Percentiles rank a stretch among this genome's conserved stretches.
Conservation (phyloP, 2,113 vertebrate species). For the Zootoca vivipara region DNA sequence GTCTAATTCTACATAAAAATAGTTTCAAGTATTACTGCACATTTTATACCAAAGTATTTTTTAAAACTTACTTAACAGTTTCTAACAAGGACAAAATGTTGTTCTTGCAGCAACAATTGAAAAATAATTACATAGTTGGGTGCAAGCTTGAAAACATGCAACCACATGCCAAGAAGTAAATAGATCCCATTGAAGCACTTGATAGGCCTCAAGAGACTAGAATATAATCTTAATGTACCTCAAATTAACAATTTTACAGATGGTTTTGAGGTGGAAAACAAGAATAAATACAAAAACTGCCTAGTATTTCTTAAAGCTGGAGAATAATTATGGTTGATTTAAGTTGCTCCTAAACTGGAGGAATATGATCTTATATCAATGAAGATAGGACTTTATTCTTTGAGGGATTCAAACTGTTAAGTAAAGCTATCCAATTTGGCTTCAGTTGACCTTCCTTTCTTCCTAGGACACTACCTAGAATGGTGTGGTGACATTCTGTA, state of each 20-base stretch:
- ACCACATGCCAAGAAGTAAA: constrained; percentile 51
- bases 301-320: too few relatives aligned
- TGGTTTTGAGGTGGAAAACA: neutral
- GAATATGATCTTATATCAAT: neutral
- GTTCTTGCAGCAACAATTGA: constrained; percentile 42
- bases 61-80: constrained; percentile 49
- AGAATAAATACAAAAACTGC: too few relatives aligned
- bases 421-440: neutral
- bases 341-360: neutral
- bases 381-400: neutral
- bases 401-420: neutral
- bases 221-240: neutral
- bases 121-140: constrained; percentile 48
- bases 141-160: constrained; percentile 48
- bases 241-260: neutral
- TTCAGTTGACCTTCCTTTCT: neutral
- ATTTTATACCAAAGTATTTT: constrained; percentile 35
- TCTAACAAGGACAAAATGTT: constrained; percentile 16
- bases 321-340: too few relatives aligned
- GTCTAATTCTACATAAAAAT: constrained; percentile 41
- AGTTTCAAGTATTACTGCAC: constrained; percentile 34
- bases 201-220: constrained; percentile 36
- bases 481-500: neutral
- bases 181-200: constrained; percentile 42
- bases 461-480: neutral